Conservation (phyloP, 2,797 vertebrate species). For the Spinus olivaceus region DNA sequence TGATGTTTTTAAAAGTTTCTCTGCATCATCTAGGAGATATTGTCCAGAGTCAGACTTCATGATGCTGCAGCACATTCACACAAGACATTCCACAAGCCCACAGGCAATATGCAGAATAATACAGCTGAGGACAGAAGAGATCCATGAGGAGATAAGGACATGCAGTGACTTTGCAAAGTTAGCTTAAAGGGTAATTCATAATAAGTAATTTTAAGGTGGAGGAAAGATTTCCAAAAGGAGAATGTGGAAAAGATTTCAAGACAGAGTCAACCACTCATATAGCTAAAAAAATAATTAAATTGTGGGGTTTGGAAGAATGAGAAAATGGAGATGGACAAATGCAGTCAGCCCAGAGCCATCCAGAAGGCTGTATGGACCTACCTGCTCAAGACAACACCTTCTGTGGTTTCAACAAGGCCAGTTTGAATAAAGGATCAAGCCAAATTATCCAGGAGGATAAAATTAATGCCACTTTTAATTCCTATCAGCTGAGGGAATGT, state of each 20-base stretch:
- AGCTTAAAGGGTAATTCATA: not conserved
- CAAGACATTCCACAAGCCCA: not conserved
- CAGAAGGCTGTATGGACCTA: accelerated
- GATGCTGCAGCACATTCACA: not conserved
- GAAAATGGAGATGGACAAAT: not conserved
- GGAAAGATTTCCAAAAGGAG: not conserved
- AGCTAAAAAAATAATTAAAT: not conserved
- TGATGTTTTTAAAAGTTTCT: not conserved
- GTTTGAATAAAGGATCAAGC: not conserved
- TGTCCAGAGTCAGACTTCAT: not conserved
- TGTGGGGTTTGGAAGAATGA: not conserved
- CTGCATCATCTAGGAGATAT: not conserved
- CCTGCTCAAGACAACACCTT: not conserved
- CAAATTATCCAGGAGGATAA: not conserved
- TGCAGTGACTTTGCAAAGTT: accelerated
- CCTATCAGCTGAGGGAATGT: not conserved
- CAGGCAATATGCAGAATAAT: not conserved
- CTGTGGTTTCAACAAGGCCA: not conserved
- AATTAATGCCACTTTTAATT: not conserved
- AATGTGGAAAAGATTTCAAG: not conserved
- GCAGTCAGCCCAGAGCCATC: not conserved
- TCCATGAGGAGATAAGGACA: not conserved
- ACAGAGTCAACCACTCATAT: not conserved
- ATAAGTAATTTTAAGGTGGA: not conserved
- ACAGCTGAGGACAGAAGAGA: not conserved